Base-by-base conservation (phyloP, 2,888 invertebrate species). In the Conchocele bisecta region DNA sequence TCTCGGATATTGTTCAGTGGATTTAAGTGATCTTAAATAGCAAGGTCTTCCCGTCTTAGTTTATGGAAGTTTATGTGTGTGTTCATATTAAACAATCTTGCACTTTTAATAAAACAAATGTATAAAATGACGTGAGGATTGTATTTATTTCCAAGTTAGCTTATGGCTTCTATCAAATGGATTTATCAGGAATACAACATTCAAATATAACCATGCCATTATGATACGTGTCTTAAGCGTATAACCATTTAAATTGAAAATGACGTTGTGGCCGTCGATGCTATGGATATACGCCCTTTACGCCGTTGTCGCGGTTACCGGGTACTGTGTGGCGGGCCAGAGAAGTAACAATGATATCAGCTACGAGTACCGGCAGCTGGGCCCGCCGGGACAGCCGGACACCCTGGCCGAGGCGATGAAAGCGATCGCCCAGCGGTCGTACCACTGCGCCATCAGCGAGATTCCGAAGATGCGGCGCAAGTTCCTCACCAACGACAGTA, bases 371-470 rank as follows among this genome's bases (percentile, higher is more conserved):
- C 67, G 77, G 26, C 75, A 79, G 42, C 60, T 83, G 7, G 83
- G 81, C 35, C 59, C 67, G 11, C 71, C 81, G n/a, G 83, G 83
- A 59, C 72, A 75, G 65, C 69, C 80, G 48, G 83, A 83, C 67
- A 76, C 75, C 61, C 63, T 83, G 15, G 80, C 80, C 33, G 64
- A 79, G 64, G 79, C 81, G 17, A 50, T 83, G 13, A 83, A 81
- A 64, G 75, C 86, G 50, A 85, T 87, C 17, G 87, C 87, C 28
- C 82, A 83, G 51, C 76, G 80, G 54, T 82, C 86, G 9, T 86
- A 86, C 59, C 82, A 84, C 39, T 88, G 88, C 70, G 85, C 84
- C n/a, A 78, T 86, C 17, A 80, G 81, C 56, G 86, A 87, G 56
- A 78, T 84, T 17, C 86, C 88, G 1, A 84, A 81, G 50, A 75